These are phyloP conservation scores for Teleogryllus occipitalis DNA, from an alignment of 1,140 invertebrate species.

Conservation along the genomic window DNA sequence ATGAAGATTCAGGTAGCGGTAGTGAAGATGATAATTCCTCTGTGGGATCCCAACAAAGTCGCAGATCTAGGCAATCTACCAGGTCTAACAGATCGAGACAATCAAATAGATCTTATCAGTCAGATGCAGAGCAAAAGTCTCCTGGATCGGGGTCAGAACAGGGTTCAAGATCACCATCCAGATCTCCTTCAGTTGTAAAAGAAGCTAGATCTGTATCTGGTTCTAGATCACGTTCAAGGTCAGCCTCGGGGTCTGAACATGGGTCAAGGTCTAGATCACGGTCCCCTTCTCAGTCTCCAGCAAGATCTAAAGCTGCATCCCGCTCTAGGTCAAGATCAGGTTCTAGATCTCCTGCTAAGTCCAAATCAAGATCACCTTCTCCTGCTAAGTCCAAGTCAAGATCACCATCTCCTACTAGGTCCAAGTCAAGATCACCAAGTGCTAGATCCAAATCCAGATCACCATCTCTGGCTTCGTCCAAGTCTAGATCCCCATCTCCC, in stretches of 20 bases:
- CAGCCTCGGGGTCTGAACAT: not conserved
- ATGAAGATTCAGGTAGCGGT: not conserved
- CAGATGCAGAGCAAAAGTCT: not conserved
- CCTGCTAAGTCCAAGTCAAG: not conserved
- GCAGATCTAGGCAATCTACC: not conserved
- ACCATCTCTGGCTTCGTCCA: slow-evolving; percentile 32
- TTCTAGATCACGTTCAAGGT: not conserved
- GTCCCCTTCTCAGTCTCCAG: not conserved
- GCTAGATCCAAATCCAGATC: slow-evolving; percentile 30
- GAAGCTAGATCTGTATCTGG: not conserved
- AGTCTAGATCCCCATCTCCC: slow-evolving; percentile 17
- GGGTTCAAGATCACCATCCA: not conserved
- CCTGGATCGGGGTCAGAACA: not conserved
- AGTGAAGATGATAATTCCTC: not conserved
- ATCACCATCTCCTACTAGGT: slow-evolving; percentile 24
- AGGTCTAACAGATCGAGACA: not conserved
- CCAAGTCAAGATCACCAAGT: slow-evolving; percentile 29
- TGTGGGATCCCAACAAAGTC: not conserved
- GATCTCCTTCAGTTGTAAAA: not conserved
- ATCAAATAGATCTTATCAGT: no score
- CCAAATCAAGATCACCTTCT: slow-evolving; percentile 10
- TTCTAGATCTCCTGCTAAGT: slow-evolving; percentile 19
- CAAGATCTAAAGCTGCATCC: not conserved
- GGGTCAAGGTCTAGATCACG: slow-evolving; percentile 7
- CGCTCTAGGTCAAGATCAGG: slow-evolving; percentile 28